Percentiles rank a stretch among this genome's conserved stretches.
phyloP scores from a whole-genome alignment of 1,140 invertebrate species.

The Ganaspis sp. region DNA sequence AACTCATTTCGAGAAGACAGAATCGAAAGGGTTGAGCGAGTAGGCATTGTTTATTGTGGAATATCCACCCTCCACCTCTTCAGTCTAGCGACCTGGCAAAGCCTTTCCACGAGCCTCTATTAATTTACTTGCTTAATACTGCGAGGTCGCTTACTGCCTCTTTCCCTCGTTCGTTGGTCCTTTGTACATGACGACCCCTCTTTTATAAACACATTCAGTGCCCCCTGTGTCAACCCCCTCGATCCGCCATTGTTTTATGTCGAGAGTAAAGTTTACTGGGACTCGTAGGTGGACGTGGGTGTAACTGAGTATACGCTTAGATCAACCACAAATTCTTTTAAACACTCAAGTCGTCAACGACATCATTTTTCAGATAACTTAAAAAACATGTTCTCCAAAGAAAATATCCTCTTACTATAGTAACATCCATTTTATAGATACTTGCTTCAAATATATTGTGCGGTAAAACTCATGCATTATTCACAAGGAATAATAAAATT shows the following conservation, averaged over 20 bases:
- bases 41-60: slow-evolving; percentile 70
- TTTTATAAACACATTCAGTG: background rate
- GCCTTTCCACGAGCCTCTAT: slow-evolving; percentile 65
- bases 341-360: background rate
- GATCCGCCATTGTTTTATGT: slow-evolving; percentile 57
- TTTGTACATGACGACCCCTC: background rate
- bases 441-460: no score
- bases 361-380: background rate
- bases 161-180: slow-evolving; percentile 41
- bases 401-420: no score
- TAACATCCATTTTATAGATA: no score
- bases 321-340: slow-evolving; percentile 51
- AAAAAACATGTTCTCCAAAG: background rate
- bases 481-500: no score
- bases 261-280: slow-evolving; percentile 53
- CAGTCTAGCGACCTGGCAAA: slow-evolving; percentile 37
- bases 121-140: slow-evolving; percentile 75
- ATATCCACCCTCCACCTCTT: slow-evolving; percentile 56
- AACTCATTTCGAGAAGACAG: background rate
- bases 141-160: slow-evolving; percentile 39
- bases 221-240: background rate
- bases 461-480: no score
- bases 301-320: slow-evolving; percentile 55
- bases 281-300: slow-evolving; percentile 56
- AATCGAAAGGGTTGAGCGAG: slow-evolving; percentile 28